Conservation (phyloP, 1,140 invertebrate species). For the Drosophila grimshawi region DNA sequence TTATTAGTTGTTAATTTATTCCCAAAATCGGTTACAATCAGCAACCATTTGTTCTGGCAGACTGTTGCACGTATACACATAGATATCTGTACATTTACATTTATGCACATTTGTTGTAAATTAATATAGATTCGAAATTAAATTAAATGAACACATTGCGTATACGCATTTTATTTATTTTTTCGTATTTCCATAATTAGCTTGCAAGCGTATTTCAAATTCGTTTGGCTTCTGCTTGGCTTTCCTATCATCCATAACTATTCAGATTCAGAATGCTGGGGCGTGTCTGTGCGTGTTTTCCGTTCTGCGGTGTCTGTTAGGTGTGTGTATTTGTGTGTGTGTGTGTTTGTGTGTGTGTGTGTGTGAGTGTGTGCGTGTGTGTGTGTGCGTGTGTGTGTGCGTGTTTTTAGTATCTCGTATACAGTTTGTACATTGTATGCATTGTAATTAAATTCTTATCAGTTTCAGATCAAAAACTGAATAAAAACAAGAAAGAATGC, state of each 20-base stretch:
- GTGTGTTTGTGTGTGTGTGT: background rate
- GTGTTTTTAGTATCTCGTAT: slow-evolving; percentile 71
- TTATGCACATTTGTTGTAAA: too few relatives aligned
- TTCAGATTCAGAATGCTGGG: slow-evolving; percentile 2
- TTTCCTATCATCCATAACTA: background rate
- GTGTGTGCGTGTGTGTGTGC: slow-evolving; percentile 22
- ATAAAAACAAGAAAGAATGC: slow-evolving; percentile 35
- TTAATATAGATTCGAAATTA: too few relatives aligned
- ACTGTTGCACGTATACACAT: too few relatives aligned
- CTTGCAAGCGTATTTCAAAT: too few relatives aligned
- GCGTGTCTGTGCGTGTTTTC: slow-evolving; percentile 29
- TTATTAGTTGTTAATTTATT: too few relatives aligned
- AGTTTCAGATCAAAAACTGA: slow-evolving; percentile 63
- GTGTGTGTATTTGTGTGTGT: slow-evolving; percentile 1
- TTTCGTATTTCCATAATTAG: too few relatives aligned
- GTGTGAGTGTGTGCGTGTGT: slow-evolving; percentile 46
- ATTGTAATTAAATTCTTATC: slow-evolving; percentile 81
- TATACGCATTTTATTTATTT: too few relatives aligned
- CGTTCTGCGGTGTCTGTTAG: background rate
- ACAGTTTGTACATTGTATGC: slow-evolving; percentile 69
- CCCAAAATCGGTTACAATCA: too few relatives aligned
- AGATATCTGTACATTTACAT: too few relatives aligned
- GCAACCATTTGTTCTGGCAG: too few relatives aligned
- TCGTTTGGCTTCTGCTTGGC: too few relatives aligned
- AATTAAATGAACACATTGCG: too few relatives aligned